phyloP scores from a whole-genome alignment of 2,797 vertebrate genomes.

The Pogonophryne albipinna region DNA sequence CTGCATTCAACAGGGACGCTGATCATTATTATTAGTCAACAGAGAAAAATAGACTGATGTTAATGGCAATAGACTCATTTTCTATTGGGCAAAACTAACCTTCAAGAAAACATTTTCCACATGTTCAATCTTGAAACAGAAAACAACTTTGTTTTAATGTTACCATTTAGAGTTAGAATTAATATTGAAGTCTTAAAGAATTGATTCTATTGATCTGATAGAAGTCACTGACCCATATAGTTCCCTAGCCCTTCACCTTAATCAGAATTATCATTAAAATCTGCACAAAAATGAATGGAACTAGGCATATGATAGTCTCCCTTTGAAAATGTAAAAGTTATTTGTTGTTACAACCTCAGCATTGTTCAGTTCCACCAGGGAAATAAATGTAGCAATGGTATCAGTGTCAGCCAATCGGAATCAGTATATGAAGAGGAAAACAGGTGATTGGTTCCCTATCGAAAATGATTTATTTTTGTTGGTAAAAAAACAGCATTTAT shows the following conservation, averaged over 20 bases:
- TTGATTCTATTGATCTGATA: constrained; percentile 36
- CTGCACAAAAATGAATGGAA: not conserved
- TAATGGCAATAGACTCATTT: not conserved
- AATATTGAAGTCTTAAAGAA: constrained; percentile 30
- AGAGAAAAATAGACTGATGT: constrained; percentile 15
- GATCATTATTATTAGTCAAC: constrained; percentile 37
- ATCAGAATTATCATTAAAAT: not conserved
- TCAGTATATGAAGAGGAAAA: constrained; percentile 1
- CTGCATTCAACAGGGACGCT: constrained; percentile 25
- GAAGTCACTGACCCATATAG: constrained; percentile 1
- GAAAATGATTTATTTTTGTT: not conserved
- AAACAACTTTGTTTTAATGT: constrained; percentile 4
- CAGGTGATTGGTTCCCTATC: not conserved
- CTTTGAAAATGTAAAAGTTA: not conserved
- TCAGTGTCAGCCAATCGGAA: not conserved
- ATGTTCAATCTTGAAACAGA: not conserved
- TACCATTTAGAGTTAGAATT: constrained; percentile 27
- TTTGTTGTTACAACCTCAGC: not conserved
- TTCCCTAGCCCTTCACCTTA: not conserved
- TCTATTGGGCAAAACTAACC: not conserved
- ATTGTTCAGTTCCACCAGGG: not conserved
- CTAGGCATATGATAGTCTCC: not conserved
- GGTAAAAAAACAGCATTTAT: not conserved
- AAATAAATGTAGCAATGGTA: not conserved
- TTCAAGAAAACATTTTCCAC: not conserved